phyloP scores from a whole-genome alignment of 2,888 invertebrate genomes.

The Cataglyphis altisquamis region DNA sequence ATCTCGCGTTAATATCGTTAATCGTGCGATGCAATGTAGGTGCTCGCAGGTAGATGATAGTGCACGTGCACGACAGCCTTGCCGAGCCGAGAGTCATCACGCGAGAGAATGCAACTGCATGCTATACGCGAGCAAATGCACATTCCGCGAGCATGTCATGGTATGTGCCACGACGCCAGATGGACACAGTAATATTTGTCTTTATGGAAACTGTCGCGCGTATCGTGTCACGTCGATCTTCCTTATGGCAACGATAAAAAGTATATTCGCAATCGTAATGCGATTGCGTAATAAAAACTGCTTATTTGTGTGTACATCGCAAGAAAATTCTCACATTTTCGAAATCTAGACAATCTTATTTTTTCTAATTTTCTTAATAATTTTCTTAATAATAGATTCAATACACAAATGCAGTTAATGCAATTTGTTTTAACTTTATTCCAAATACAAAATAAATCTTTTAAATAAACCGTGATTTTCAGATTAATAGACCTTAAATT shows the following conservation, averaged over 20 bases:
- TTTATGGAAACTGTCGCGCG: constrained; percentile 24
- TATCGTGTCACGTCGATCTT: constrained; percentile 23
- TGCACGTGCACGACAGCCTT: constrained; percentile 1
- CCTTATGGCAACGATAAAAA: constrained; percentile 18
- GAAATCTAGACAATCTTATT: constrained; percentile 3
- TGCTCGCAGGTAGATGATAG: constrained; percentile 28
- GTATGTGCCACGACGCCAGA: constrained; percentile 8
- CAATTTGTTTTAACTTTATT: not conserved
- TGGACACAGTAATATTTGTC: constrained; percentile 41
- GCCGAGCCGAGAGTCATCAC: constrained; percentile 15
- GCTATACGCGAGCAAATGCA: constrained; percentile 21
- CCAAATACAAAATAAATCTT: not conserved
- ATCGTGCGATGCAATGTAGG: not conserved
- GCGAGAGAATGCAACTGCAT: constrained; percentile 19
- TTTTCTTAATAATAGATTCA: not conserved
- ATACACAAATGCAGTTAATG: not conserved
- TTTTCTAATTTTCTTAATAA: not conserved
- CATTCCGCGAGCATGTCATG: constrained; percentile 29
- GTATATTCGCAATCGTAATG: not conserved
- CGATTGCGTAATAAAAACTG: not conserved
- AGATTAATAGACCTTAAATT: not conserved
- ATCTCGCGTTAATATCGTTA: constrained; percentile 8
- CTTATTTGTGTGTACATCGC: not conserved
- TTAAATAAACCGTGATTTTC: not conserved
- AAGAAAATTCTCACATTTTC: not conserved